Evolutionary conservation across 2,113 vertebrate genomes (phyloP).

Genomic region (Albula goreensis): DNA sequence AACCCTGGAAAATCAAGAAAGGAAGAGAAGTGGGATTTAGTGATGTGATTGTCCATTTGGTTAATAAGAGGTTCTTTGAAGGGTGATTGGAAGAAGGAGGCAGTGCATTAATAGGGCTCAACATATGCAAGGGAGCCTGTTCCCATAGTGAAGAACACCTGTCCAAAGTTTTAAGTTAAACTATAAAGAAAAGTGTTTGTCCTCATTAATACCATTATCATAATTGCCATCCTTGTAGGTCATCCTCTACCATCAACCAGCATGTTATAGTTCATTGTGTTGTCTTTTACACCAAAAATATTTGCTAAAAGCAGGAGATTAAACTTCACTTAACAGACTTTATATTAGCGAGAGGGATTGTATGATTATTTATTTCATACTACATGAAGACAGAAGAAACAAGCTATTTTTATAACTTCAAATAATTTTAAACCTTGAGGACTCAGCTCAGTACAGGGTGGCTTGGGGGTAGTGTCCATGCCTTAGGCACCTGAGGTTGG

Average conservation of each 20-base stretch:
- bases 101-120: too few species aligned
- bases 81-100: too few species aligned
- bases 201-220: not conserved
- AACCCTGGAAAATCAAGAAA: too few species aligned
- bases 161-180: not conserved
- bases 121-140: too few species aligned
- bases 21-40: too few species aligned
- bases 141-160: too few species aligned
- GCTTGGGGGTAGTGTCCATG: too few species aligned
- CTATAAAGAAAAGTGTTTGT: too few species aligned
- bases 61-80: too few species aligned
- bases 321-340: not conserved
- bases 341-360: not conserved
- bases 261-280: not conserved
- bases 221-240: not conserved
- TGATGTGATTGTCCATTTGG: too few species aligned
- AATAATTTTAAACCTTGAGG: not conserved
- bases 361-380: not conserved
- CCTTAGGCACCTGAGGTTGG: too few species aligned
- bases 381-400: not conserved
- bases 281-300: not conserved
- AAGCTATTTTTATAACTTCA: not conserved
- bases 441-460: too few species aligned
- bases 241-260: not conserved
- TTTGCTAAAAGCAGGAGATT: not conserved